These are phyloP conservation scores for Tetramorium bicarinatum DNA, from an alignment of 2,888 invertebrate genomes.

Conservation along the genomic window DNA sequence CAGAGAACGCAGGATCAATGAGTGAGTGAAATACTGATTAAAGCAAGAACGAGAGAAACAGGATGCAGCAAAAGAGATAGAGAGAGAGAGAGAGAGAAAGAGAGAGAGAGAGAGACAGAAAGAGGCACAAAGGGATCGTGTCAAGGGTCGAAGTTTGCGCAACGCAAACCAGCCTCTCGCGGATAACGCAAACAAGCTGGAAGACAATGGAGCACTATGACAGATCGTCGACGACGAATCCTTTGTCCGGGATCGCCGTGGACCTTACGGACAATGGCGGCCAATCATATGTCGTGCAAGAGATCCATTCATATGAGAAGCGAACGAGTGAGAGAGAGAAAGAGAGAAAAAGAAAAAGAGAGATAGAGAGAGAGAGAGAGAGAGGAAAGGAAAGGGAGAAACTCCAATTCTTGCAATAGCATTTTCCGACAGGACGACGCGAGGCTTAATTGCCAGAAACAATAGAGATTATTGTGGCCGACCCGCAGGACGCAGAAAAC, in stretches of 20 bases:
- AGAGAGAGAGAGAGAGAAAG: background rate
- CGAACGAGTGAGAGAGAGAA: constrained; percentile 18
- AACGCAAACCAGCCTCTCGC: constrained; percentile 44
- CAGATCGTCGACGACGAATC: constrained; percentile 67
- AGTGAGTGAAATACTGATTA: constrained; percentile 7
- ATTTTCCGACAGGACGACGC: constrained; percentile 39
- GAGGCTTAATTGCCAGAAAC: constrained; percentile 75
- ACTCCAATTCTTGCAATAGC: constrained; percentile 5
- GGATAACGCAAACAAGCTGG: constrained; percentile 75
- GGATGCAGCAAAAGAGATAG: constrained; percentile 1
- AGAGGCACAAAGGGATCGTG: constrained; percentile 7
- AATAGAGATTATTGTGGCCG: constrained; percentile 72
- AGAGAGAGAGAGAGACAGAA: background rate
- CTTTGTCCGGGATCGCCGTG: constrained; percentile 77
- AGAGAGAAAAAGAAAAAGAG: constrained; percentile 18
- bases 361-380: constrained; percentile 37
- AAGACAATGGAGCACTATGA: constrained; percentile 77
- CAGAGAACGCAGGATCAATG: constrained; percentile 15
- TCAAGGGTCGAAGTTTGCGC: constrained; percentile 54
- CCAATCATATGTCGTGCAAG: constrained; percentile 76
- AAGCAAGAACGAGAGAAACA: constrained; percentile 1
- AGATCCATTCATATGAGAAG: constrained; percentile 63
- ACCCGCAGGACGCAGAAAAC: background rate
- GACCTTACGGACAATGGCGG: constrained; percentile 76
- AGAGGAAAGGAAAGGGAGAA: background rate